phyloP scores from a whole-genome alignment of 2,113 vertebrate genomes.

The Capreolus pygargus region DNA sequence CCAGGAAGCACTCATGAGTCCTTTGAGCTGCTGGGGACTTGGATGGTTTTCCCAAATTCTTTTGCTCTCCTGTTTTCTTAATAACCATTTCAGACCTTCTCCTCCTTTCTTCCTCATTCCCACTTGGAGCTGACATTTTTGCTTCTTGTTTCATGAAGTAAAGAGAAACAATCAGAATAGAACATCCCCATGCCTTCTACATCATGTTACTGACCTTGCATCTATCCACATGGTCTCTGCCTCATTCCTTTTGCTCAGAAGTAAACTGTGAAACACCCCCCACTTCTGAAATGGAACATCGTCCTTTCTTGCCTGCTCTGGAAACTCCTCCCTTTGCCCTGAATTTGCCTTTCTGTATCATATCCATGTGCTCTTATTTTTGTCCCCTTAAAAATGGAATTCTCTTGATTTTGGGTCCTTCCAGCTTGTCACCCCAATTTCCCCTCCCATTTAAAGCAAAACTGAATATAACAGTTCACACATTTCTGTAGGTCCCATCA shows the following conservation, averaged over 20 bases:
- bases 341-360: not conserved
- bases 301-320: not conserved
- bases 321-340: not conserved
- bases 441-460: not conserved
- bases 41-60: not conserved
- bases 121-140: not conserved
- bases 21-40: not conserved
- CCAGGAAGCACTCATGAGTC: not conserved
- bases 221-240: not conserved
- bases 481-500: not conserved
- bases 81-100: not conserved
- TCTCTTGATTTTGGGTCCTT: not conserved
- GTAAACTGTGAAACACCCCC: not conserved
- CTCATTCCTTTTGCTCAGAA: not conserved
- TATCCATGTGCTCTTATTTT: not conserved
- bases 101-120: not conserved
- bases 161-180: not conserved
- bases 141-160: not conserved
- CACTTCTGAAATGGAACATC: fast-evolving
- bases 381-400: not conserved
- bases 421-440: not conserved
- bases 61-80: not conserved
- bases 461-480: not conserved
- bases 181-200: fast-evolving
- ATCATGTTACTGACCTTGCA: not conserved